Conservation (phyloP, 2,888 invertebrate species). For the Hydrotaea cyrtoneurina region DNA sequence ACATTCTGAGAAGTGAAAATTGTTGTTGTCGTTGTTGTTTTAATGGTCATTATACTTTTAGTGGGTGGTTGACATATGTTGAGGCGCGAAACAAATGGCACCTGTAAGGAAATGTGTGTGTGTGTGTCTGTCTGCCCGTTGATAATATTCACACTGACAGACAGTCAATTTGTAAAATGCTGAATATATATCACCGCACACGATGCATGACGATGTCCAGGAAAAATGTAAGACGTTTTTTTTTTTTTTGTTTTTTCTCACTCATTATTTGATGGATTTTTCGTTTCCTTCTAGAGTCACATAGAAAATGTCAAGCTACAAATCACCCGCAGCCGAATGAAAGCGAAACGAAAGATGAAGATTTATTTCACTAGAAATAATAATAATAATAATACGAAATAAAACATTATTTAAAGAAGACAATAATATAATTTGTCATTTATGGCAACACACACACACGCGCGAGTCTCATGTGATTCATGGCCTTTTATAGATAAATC, state of each 20-base stretch:
- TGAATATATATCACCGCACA: constrained; percentile 20
- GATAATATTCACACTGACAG: neutral
- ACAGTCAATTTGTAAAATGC: constrained; percentile 9
- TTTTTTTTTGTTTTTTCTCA: too few species aligned
- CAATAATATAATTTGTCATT: constrained; percentile 6
- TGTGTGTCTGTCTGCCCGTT: neutral
- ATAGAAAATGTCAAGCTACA: neutral
- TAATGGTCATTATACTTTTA: constrained; percentile 59
- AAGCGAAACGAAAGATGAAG: neutral
- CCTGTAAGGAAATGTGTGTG: constrained; percentile 58
- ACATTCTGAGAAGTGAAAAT: constrained; percentile 20
- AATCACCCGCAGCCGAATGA: too few species aligned
- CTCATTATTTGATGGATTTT: constrained; percentile 5
- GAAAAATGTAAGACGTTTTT: constrained; percentile 37
- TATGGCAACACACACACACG: neutral
- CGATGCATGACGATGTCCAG: constrained; percentile 55
- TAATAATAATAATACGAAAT: neutral
- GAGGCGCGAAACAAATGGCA: constrained; percentile 43
- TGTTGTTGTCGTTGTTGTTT: neutral
- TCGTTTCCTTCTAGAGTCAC: neutral
- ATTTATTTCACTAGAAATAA: constrained; percentile 16
- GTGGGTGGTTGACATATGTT: constrained; percentile 63
- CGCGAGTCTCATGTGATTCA: neutral
- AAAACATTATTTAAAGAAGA: neutral
- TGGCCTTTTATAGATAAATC: constrained; percentile 8